Base-by-base conservation (phyloP, 2,797 vertebrate genomes). In the Myiothlypis coronata region DNA sequence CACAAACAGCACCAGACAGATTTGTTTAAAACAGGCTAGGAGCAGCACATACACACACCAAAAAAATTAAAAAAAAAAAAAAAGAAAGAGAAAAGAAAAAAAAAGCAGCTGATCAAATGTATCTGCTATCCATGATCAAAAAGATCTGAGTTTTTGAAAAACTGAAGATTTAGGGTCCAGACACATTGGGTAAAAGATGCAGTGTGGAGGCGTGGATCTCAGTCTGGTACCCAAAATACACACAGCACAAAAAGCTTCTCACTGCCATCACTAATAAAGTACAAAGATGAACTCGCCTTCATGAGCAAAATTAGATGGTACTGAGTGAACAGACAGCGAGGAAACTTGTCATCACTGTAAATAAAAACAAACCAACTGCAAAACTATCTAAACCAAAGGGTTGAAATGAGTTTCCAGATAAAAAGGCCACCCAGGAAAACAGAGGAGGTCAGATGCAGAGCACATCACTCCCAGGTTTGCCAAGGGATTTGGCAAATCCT, bases 61-160 rank as follows among this genome's bases (percentile, higher is more conserved):
- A 67, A 37, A 37, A 50, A 65, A 5, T 8, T n/a, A 37, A 50
- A 65, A 4, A 32, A 27, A 35, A 20, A 26, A 26, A 11, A 57
- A 67, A 37, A 37, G 41, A 65, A 4, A 32, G 12, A 39, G 37
- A 39, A 39, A 35, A 44, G 9, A 46, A 41, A 61, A 43, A 56
- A 43, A 60, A 55, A 9, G 23, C n/a, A 86, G 23, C 34, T 63
- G 65, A 94, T 96, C 72, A 96, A 93, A 95, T 92, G 41, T 71
- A 87, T 94, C 84, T 90, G 55, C 65, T 86, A 53, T 18, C 39
- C 55, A 16, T 71, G 89, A 97, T 96, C 91, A 95, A 88, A 96
- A 91, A 90, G 41, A 53, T n/a, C 32, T 70, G 80, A 21, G 59
- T 41, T 94, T 92, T n/a, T 65, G 7, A 83, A 59, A 92, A 88